Evolutionary conservation across 1,140 invertebrate genomes (phyloP).

Genomic region (Ostrea edulis): DNA sequence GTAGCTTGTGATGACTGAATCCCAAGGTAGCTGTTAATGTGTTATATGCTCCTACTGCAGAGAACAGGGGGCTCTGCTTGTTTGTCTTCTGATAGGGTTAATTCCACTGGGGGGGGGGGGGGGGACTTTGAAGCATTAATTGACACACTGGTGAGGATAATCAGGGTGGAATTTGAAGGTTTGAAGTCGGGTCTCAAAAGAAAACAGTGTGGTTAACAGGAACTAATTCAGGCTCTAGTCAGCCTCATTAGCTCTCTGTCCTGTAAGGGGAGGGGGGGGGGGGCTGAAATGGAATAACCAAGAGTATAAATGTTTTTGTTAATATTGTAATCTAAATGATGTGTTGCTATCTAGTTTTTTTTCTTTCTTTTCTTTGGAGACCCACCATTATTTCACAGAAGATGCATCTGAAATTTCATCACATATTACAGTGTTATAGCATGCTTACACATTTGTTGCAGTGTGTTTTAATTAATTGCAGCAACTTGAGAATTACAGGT

Average conservation of each 20-base stretch:
- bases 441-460: neutral
- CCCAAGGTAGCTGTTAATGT: neutral
- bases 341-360: neutral
- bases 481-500: neutral
- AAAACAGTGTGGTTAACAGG: neutral
- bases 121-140: slow-evolving; percentile 29
- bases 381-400: neutral
- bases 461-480: neutral
- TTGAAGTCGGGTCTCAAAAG: slow-evolving; percentile 25
- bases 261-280: neutral
- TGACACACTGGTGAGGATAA: slow-evolving; percentile 1
- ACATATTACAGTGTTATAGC: neutral
- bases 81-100: slow-evolving; percentile 15
- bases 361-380: neutral
- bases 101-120: neutral
- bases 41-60: neutral
- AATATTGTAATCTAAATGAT: neutral
- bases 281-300: neutral
- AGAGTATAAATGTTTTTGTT: neutral
- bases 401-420: neutral
- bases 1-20: neutral
- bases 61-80: slow-evolving; percentile 7
- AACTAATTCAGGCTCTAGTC: neutral
- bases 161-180: slow-evolving; percentile 11
- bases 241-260: neutral